phyloP scores from a whole-genome alignment of 2,888 invertebrate genomes.

The Drosophila barbarae region DNA sequence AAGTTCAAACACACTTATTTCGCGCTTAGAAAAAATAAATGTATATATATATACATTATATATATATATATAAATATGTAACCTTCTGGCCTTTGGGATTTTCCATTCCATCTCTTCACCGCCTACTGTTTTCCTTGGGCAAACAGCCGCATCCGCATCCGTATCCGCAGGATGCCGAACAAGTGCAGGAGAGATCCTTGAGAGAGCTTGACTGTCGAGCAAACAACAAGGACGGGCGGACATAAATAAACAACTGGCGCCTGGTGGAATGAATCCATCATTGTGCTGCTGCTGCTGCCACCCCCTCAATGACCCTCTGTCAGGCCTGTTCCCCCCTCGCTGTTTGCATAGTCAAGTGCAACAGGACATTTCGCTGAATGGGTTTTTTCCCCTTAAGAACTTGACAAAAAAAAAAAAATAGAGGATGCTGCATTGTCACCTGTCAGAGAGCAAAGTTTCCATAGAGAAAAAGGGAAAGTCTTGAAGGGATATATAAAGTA shows the following conservation, averaged over 20 bases:
- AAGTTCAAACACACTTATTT: slow-evolving; percentile 77
- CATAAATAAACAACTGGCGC: slow-evolving; percentile 66
- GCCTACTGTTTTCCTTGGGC: slow-evolving; percentile 57
- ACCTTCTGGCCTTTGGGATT: slow-evolving; percentile 21
- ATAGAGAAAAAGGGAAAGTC: slow-evolving; percentile 2
- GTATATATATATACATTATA: slow-evolving; percentile 21
- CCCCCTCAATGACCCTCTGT: slow-evolving; percentile 11
- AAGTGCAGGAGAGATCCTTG: slow-evolving; percentile 51
- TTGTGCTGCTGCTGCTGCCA: slow-evolving; percentile 1
- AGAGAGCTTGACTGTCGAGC: slow-evolving; percentile 59
- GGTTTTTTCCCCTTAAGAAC: slow-evolving; percentile 12
- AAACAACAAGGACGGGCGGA: slow-evolving; percentile 56
- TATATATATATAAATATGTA: slow-evolving; percentile 1
- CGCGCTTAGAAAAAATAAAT: slow-evolving; percentile 67
- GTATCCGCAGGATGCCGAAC: slow-evolving; percentile 48
- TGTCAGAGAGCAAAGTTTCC: neutral
- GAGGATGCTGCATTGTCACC: slow-evolving; percentile 13
- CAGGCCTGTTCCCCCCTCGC: slow-evolving; percentile 14
- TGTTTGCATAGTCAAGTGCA: slow-evolving; percentile 76
- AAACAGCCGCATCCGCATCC: slow-evolving; percentile 55
- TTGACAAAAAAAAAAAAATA: slow-evolving; percentile 1
- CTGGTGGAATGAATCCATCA: slow-evolving; percentile 39
- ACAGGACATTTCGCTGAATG: slow-evolving; percentile 29
- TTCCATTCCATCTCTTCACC: slow-evolving; percentile 1
- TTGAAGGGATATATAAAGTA: neutral